Conservation (phyloP, 2,113 vertebrate species). For the Coregonus clupeaformis region DNA sequence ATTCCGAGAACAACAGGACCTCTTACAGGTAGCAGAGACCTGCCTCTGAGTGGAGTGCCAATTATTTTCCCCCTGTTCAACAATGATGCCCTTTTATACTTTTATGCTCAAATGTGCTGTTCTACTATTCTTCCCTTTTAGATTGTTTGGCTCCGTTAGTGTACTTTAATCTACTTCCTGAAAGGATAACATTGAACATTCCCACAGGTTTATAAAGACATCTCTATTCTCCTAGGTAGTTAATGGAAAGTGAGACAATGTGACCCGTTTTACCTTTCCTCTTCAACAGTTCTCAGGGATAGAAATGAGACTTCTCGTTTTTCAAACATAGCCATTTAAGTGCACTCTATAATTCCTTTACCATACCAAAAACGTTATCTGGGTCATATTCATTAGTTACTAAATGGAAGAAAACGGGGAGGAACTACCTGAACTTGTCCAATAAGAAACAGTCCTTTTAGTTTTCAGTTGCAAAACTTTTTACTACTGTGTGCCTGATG, state of each 20-base stretch:
- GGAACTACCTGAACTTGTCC: no score
- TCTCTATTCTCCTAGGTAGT: slow-evolving; percentile 15
- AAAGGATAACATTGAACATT: slow-evolving; percentile 18
- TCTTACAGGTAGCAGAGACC: slow-evolving; percentile 80
- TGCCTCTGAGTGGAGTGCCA: slow-evolving; percentile 25
- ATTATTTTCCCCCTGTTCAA: slow-evolving; percentile 19
- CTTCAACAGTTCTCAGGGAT: neutral
- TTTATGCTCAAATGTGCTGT: slow-evolving; percentile 1
- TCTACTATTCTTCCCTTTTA: slow-evolving; percentile 1
- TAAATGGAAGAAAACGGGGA: no score
- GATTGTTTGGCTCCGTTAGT: slow-evolving; percentile 12
- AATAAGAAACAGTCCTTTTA: neutral
- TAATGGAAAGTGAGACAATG: neutral
- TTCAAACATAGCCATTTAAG: neutral
- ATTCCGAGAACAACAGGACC: slow-evolving; percentile 83
- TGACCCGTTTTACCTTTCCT: neutral
- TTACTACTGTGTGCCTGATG: neutral
- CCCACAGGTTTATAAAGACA: slow-evolving; percentile 8
- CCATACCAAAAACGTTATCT: neutral
- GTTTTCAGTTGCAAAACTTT: neutral
- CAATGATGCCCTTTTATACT: slow-evolving; percentile 53
- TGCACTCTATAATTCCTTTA: neutral
- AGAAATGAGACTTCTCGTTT: neutral
- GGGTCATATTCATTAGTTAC: no score
- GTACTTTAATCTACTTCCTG: slow-evolving; percentile 31